A percentile compares a stretch with the other conserved stretches of the same genome.
These are phyloP conservation scores for Arrhopalites spinosus DNA, from an alignment of 2,888 invertebrate species.

Conservation along the genomic window DNA sequence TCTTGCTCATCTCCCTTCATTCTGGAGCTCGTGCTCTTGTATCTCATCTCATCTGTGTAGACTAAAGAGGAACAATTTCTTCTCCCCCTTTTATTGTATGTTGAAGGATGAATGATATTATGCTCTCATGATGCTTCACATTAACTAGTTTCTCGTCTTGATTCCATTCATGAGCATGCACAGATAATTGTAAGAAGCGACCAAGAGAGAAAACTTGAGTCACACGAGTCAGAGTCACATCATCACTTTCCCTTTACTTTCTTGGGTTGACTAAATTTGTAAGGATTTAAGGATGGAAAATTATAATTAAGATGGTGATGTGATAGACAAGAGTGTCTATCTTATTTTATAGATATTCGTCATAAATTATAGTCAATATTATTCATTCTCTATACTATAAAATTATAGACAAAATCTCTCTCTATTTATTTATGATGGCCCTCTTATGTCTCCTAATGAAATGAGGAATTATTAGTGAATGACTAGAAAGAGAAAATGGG, in stretches of 20 bases:
- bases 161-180: not conserved
- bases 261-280: conserved; percentile 6
- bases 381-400: no score
- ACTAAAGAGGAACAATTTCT: conserved; percentile 35
- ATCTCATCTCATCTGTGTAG: conserved; percentile 44
- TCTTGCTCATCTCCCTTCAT: no score
- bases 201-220: not conserved
- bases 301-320: conserved; percentile 15
- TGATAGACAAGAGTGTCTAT: not conserved
- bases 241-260: conserved; percentile 16
- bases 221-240: not conserved
- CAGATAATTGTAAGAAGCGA: not conserved
- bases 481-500: not conserved
- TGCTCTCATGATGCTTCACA: not conserved
- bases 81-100: conserved; percentile 31
- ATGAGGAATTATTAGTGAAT: not conserved
- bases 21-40: conserved; percentile 23
- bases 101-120: not conserved
- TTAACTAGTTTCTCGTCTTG: not conserved
- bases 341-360: not conserved
- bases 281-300: not conserved
- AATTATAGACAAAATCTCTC: no score
- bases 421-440: no score
- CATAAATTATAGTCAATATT: not conserved
- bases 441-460: not conserved